Evolutionary conservation across 2,888 invertebrate species (phyloP), one percentile per base, ranked within the genome.

Genomic region (Sycophila texana): DNA sequence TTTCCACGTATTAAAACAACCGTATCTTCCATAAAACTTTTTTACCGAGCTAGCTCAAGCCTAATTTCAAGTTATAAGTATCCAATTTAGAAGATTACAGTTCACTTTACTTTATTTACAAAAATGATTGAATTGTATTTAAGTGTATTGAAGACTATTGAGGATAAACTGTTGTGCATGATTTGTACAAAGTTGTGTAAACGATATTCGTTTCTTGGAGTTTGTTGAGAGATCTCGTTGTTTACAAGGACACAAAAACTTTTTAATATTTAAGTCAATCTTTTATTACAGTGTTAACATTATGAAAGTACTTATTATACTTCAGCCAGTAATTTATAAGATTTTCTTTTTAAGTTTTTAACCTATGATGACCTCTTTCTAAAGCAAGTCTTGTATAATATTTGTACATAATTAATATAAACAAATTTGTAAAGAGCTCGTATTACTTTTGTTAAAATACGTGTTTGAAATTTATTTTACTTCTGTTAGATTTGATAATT

Each of bases 301-400:
- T 72, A 72, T 75, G 72, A 79, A 77, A 74, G 74, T 81, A 77
- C 74, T 77, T 79, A 79, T 71, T 76, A 74, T 47, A 60, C n/a
- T 71, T 78, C 30, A 53, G 65, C 65, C 55, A 74, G 76, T 81
- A 79, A 68, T 49, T 71, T 74, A 22, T 71, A 66, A 63, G 49
- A 49, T 39, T 78, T 81, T 78, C 66, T 70, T 78, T n/a, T 65
- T 58, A 53, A 61, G 68, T 18, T 70, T 79, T 79, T 58, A 73
- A 78, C 61, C 60, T 68, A 58, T 68, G 67, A 57, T 39, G 39
- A 77, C 12, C 47, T 78, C 22, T 14, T 77, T 74, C 65, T 58
- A 26, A 77, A 74, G 74, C 70, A 73, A 79, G 57, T 74, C 81
- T 51, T 82, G 79, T 82, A 82, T 79, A 72, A 77, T 81, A 82